These are phyloP conservation scores for Phyllopteryx taeniolatus DNA, from an alignment of 2,113 vertebrate genomes.

Conservation along the genomic window DNA sequence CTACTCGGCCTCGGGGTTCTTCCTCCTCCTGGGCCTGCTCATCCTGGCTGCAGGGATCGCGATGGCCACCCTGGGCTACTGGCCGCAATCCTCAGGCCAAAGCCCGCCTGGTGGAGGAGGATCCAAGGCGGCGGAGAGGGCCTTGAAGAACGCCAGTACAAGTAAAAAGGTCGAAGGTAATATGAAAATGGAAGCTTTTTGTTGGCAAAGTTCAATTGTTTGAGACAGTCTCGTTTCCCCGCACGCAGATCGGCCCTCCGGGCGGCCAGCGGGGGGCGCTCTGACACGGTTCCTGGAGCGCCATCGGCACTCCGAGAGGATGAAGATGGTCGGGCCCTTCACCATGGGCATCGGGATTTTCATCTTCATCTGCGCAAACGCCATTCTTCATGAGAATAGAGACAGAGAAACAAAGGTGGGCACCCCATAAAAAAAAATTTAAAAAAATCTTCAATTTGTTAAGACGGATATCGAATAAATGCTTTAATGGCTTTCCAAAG, in stretches of 20 bases:
- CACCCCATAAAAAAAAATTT: background rate
- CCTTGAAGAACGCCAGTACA: conserved; percentile 18
- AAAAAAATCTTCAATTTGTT: too few species aligned
- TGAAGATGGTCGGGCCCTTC: conserved; percentile 98
- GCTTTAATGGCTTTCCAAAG: too few species aligned
- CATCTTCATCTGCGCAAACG: conserved; percentile 97
- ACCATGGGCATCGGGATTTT: conserved; percentile 99
- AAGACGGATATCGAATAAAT: too few species aligned
- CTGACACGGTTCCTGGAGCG: conserved; percentile 87
- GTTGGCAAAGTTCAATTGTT: background rate
- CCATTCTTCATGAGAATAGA: conserved; percentile 95
- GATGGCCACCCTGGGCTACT: conserved; percentile 97
- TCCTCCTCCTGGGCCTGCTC: conserved; percentile 88
- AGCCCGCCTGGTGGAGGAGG: background rate
- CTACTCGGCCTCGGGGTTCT: conserved; percentile 93
- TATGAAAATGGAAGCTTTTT: background rate
- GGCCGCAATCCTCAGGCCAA: conserved; percentile 81
- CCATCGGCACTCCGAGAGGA: conserved; percentile 90
- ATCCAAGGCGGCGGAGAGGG: background rate
- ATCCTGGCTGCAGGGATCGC: conserved; percentile 87
- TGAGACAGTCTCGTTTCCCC: background rate
- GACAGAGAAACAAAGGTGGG: conserved; percentile 92
- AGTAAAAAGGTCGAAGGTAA: conserved; percentile 41
- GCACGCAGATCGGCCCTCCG: conserved; percentile 30
- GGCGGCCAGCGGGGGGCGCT: conserved; percentile 63